A percentile compares a stretch with the other conserved stretches of the same genome.
phyloP scores from a whole-genome alignment of 2,888 invertebrate species.

The Hypena proboscidalis region DNA sequence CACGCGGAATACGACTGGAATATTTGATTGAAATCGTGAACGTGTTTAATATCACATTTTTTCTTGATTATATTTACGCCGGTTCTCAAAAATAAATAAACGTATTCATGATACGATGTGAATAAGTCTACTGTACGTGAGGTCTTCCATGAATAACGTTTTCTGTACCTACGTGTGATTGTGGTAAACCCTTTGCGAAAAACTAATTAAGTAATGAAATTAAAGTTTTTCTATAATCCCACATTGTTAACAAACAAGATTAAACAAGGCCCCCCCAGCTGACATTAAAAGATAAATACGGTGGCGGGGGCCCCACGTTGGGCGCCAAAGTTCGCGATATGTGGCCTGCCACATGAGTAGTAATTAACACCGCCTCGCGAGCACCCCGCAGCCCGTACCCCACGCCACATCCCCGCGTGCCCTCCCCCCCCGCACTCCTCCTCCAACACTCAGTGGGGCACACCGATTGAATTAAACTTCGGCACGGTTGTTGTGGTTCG shows the following conservation, averaged over 20 bases:
- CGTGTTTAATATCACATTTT: constrained; percentile 66
- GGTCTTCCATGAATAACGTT: constrained; percentile 4
- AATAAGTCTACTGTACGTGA: background rate
- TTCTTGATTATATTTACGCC: constrained; percentile 40
- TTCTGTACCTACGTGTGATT: background rate
- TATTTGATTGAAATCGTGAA: constrained; percentile 75
- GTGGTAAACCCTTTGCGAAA: background rate
- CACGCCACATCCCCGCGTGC: constrained; percentile 30
- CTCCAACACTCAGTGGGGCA: constrained; percentile 65
- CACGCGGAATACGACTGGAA: constrained; percentile 66
- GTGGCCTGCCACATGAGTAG: constrained; percentile 81
- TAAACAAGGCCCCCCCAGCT: constrained; percentile 57
- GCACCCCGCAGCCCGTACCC: constrained; percentile 42
- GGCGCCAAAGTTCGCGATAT: constrained; percentile 82
- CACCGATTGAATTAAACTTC: constrained; percentile 85
- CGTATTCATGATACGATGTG: background rate
- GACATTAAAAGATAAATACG: constrained; percentile 77
- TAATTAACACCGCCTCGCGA: constrained; percentile 80
- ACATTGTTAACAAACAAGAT: constrained; percentile 58
- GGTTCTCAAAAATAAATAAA: constrained; percentile 7
- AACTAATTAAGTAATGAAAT: constrained; percentile 33
- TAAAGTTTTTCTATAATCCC: constrained; percentile 56
- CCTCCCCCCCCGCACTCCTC: constrained; percentile 18
- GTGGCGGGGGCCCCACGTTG: constrained; percentile 62
- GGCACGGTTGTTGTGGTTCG: constrained; percentile 80